These are phyloP conservation scores for Leucoraja ocellata DNA, from an alignment of 2,797 vertebrate species.

Conservation along the genomic window DNA sequence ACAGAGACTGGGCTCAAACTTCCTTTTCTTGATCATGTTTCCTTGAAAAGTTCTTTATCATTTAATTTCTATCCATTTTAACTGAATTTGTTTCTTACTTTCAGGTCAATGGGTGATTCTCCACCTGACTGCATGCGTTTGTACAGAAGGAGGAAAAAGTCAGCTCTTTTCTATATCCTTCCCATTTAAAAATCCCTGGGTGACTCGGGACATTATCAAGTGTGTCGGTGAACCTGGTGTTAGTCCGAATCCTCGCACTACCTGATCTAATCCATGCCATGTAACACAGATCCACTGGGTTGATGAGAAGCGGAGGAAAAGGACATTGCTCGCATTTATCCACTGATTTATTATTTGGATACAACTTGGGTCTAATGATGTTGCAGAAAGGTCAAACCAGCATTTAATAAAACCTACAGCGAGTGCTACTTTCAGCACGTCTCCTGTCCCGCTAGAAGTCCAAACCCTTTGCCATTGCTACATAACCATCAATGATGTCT, in stretches of 20 bases:
- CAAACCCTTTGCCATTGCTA: no score
- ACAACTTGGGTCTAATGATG: no score
- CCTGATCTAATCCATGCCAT: no score
- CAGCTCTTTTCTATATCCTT: background rate
- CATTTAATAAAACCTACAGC: background rate
- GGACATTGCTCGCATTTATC: background rate
- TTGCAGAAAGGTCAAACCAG: background rate
- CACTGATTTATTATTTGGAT: background rate
- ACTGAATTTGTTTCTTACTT: background rate
- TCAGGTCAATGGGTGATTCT: background rate
- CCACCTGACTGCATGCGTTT: background rate
- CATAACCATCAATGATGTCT: no score
- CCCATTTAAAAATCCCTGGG: background rate
- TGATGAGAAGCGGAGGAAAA: background rate
- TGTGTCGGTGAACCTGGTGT: background rate
- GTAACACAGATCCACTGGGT: background rate
- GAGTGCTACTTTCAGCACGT: no score
- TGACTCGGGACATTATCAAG: background rate
- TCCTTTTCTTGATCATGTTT: background rate
- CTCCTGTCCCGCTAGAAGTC: no score
- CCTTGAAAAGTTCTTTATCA: background rate
- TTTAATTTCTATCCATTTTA: background rate
- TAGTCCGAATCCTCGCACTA: no score
- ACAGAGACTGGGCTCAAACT: background rate
- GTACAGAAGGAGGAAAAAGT: background rate